A percentile compares a stretch with the other conserved stretches of the same genome.
These are phyloP conservation scores for Remorina albescens DNA, from an alignment of 2,797 vertebrate genomes.

Conservation along the genomic window DNA sequence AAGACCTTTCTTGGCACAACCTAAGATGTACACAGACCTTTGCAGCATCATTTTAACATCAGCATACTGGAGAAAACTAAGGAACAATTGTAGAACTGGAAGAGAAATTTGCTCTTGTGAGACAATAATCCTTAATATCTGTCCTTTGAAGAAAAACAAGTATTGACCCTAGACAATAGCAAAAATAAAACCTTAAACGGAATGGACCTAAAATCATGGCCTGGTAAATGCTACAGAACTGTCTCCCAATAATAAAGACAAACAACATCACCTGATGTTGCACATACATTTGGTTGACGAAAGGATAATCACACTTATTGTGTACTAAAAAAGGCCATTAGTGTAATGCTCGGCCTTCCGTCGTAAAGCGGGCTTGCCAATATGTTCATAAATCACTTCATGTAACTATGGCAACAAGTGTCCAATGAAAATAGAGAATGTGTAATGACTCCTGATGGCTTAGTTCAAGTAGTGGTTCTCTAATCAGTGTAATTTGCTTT, in stretches of 20 bases:
- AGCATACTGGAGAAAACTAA: background rate
- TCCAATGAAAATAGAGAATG: conserved; percentile 4
- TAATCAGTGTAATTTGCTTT: conserved; percentile 20
- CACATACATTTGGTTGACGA: background rate
- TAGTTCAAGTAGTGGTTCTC: background rate
- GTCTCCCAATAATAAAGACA: background rate
- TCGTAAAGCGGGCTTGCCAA: conserved; percentile 8
- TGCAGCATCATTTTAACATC: background rate
- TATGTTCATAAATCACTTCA: conserved; percentile 16
- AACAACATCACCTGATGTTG: background rate
- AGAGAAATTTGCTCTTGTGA: background rate
- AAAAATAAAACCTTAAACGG: background rate
- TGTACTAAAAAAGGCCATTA: background rate
- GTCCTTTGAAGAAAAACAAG: background rate
- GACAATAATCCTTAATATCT: background rate
- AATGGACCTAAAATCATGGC: background rate
- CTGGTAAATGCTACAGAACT: background rate
- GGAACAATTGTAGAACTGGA: background rate
- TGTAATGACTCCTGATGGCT: conserved; percentile 22
- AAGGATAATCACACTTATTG: background rate
- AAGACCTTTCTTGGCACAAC: background rate
- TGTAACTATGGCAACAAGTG: background rate
- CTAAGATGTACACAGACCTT: background rate
- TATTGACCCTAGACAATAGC: background rate
- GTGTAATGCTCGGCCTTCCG: background rate